These are phyloP conservation scores for Acleris holmiana DNA, from an alignment of 2,888 invertebrate genomes.

Conservation along the genomic window DNA sequence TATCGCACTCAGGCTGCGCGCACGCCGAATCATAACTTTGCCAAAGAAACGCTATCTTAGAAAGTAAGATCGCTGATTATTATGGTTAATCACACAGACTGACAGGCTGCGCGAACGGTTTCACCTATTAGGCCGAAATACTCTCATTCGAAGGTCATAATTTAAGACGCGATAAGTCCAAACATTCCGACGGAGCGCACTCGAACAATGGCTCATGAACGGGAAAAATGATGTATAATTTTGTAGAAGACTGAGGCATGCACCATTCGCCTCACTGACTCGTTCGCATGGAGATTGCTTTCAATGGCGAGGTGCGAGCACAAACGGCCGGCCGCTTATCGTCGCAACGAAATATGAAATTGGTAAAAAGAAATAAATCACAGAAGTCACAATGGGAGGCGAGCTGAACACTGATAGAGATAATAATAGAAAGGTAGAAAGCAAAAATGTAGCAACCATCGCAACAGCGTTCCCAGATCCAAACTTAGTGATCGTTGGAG, in stretches of 20 bases:
- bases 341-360: constrained; percentile 47
- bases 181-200: constrained; percentile 51
- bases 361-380: constrained; percentile 53
- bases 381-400: constrained; percentile 41
- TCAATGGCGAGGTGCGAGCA: constrained; percentile 44
- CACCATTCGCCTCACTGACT: constrained; percentile 28
- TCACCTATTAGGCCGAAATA: constrained; percentile 59
- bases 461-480: constrained; percentile 7
- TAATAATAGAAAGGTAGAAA: constrained; percentile 52
- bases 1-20: constrained; percentile 35
- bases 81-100: constrained; percentile 46
- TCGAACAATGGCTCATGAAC: constrained; percentile 64
- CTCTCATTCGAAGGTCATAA: constrained; percentile 59
- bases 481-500: constrained; percentile 14
- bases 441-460: constrained; percentile 24
- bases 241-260: constrained; percentile 41
- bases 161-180: constrained; percentile 63
- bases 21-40: constrained; percentile 43
- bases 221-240: constrained; percentile 67
- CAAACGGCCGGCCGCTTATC: constrained; percentile 41
- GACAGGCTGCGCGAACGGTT: constrained; percentile 51
- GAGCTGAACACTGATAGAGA: constrained; percentile 44
- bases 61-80: constrained; percentile 53
- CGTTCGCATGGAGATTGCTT: constrained; percentile 46
- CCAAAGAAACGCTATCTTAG: constrained; percentile 53